Percentiles rank a stretch among this genome's conserved stretches.
Evolutionary conservation across 2,113 vertebrate genomes (phyloP).

Genomic region (Polyodon spathula): DNA sequence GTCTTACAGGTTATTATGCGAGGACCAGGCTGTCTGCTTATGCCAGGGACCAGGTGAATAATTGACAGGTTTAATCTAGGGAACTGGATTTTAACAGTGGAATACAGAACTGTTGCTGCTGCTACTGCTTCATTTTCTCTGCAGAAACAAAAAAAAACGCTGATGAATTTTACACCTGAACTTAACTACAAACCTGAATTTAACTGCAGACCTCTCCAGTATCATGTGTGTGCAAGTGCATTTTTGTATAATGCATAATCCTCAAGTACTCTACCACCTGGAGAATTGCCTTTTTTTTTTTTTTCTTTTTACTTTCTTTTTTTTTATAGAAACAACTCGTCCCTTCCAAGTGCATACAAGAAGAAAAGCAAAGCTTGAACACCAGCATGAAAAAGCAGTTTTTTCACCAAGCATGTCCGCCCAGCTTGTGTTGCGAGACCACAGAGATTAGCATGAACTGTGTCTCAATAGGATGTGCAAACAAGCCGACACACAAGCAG

Average conservation of each 20-base stretch:
- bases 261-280: conserved; percentile 17
- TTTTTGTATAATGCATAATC: conserved; percentile 2
- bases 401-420: conserved; percentile 33
- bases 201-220: conserved; percentile 21
- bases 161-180: background rate
- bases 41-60: background rate
- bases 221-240: conserved; percentile 11
- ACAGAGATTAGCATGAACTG: conserved; percentile 37
- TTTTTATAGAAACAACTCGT: conserved; percentile 39
- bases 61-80: too few relatives aligned
- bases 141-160: background rate
- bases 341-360: conserved; percentile 7
- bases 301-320: conserved; percentile 27
- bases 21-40: background rate
- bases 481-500: conserved; percentile 13
- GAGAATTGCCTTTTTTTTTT: conserved; percentile 25
- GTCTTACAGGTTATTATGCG: conserved; percentile 12
- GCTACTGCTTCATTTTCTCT: background rate
- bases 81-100: too few relatives aligned
- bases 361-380: conserved; percentile 39
- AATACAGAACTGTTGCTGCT: background rate
- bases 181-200: background rate
- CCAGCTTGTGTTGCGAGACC: conserved; percentile 26
- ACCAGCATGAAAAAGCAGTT: conserved; percentile 57
- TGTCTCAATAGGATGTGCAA: conserved; percentile 21